These are phyloP conservation scores for Tanypteryx hageni DNA, from an alignment of 2,888 invertebrate species.

Conservation along the genomic window DNA sequence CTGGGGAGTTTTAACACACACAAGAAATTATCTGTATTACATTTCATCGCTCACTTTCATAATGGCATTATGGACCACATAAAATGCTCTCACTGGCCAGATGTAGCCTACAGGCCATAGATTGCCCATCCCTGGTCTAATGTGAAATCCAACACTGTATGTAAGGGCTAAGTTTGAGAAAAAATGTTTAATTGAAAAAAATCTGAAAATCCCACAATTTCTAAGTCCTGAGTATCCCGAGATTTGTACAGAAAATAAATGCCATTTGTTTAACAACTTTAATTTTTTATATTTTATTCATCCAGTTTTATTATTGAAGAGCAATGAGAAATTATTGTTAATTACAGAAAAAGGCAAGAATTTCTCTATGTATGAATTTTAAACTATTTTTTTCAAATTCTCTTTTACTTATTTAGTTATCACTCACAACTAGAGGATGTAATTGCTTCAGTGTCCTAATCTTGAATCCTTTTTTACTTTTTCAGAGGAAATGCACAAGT, in stretches of 20 bases:
- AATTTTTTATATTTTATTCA: neutral
- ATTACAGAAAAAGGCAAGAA: neutral
- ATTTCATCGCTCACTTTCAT: too few species aligned
- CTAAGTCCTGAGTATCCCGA: too few species aligned
- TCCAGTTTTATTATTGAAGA: neutral
- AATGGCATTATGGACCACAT: too few species aligned
- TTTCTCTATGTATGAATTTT: neutral
- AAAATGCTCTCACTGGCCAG: too few species aligned
- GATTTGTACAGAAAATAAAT: neutral
- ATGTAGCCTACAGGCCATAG: too few species aligned
- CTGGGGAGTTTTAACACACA: too few species aligned
- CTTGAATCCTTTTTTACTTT: constrained; percentile 70
- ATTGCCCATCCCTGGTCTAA: too few species aligned
- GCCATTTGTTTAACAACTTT: neutral
- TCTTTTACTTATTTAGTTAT: neutral
- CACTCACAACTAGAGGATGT: neutral
- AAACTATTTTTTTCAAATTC: neutral
- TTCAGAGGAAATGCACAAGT: constrained; percentile 99
- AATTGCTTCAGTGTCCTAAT: neutral
- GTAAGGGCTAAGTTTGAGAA: too few species aligned
- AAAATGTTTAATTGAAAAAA: too few species aligned
- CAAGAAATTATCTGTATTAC: too few species aligned
- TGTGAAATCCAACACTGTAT: too few species aligned
- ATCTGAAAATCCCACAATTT: too few species aligned
- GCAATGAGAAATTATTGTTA: neutral